A percentile compares a stretch with the other conserved stretches of the same genome.
Conservation (phyloP, 2,888 invertebrate species). For the Abrostola tripartita region DNA sequence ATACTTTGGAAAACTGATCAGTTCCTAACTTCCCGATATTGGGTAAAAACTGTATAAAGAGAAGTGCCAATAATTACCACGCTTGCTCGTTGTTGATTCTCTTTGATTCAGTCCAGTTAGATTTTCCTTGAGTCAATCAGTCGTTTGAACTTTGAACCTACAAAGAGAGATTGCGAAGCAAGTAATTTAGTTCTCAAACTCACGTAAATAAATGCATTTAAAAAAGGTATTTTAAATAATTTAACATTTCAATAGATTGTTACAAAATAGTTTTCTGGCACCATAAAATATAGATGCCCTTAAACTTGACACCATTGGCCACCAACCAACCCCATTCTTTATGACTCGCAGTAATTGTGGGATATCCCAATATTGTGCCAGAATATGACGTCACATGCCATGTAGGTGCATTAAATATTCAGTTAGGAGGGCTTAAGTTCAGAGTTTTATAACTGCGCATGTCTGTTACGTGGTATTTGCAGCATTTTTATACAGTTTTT, state of each 20-base stretch:
- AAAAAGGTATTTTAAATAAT: too few species aligned
- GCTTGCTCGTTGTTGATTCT: too few species aligned
- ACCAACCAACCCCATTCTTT: constrained; percentile 29
- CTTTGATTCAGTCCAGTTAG: too few species aligned
- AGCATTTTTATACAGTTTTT: constrained; percentile 14
- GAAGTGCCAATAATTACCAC: too few species aligned
- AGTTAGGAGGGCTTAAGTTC: constrained; percentile 16
- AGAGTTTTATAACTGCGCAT: constrained; percentile 19
- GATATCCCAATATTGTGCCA: constrained; percentile 31
- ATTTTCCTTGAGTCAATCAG: too few species aligned
- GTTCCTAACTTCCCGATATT: too few species aligned
- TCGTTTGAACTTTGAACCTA: too few species aligned
- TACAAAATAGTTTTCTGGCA: constrained; percentile 11
- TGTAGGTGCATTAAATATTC: constrained; percentile 26
- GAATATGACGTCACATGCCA: constrained; percentile 26
- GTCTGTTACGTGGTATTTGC: constrained; percentile 16
- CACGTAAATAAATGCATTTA: too few species aligned
- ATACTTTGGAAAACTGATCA: too few species aligned
- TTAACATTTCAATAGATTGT: neutral
- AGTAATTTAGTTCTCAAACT: too few species aligned
- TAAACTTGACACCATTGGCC: constrained; percentile 40
- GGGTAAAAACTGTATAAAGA: too few species aligned
- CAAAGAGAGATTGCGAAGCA: too few species aligned
- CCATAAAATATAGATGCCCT: constrained; percentile 29
- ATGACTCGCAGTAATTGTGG: constrained; percentile 12